phyloP scores from a whole-genome alignment of 2,113 vertebrate species.

The Passer montanus region DNA sequence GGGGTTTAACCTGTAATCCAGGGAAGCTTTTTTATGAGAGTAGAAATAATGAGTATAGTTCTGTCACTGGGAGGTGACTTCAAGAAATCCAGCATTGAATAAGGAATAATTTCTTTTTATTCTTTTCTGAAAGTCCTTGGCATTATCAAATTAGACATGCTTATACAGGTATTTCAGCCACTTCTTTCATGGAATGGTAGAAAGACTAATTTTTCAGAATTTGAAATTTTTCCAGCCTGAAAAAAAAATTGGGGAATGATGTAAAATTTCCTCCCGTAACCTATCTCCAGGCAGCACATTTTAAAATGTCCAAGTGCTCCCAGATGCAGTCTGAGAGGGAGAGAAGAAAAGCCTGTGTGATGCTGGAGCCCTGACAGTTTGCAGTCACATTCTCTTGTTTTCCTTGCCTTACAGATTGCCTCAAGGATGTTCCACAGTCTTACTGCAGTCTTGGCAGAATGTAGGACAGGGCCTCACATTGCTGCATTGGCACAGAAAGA shows the following conservation, averaged over 20 bases:
- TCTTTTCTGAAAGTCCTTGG: background rate
- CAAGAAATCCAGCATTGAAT: background rate
- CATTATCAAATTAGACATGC: background rate
- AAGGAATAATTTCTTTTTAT: background rate
- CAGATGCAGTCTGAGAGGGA: background rate
- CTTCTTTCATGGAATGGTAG: background rate
- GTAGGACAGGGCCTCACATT: conserved; percentile 8
- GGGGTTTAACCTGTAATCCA: background rate
- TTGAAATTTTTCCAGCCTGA: background rate
- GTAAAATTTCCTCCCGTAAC: background rate
- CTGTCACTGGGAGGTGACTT: background rate
- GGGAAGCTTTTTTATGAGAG: background rate
- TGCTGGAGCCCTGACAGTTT: background rate
- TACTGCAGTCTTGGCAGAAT: conserved; percentile 28
- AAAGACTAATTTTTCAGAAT: background rate
- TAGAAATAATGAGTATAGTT: background rate
- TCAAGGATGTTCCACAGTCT: background rate
- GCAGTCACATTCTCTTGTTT: background rate
- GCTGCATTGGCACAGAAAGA: background rate
- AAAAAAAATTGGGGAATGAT: background rate
- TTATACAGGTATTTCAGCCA: background rate
- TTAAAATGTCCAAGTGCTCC: background rate
- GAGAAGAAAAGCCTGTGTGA: background rate
- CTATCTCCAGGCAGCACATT: background rate
- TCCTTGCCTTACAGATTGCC: background rate